These are phyloP conservation scores for Leptogaster cylindrica DNA, from an alignment of 2,888 invertebrate genomes.

Conservation along the genomic window DNA sequence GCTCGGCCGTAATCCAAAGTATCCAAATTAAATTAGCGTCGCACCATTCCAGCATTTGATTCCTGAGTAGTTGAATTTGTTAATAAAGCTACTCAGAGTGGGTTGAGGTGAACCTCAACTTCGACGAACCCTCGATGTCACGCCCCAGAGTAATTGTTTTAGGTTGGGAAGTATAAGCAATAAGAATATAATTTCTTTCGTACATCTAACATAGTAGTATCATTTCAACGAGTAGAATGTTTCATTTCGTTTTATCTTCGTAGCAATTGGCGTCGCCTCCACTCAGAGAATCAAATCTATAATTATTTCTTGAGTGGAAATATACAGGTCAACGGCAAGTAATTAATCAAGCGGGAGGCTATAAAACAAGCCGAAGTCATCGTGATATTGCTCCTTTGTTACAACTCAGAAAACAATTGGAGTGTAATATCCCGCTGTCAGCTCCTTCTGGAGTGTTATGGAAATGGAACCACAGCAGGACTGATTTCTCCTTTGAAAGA, in stretches of 20 bases:
- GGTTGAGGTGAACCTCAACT: too few relatives aligned
- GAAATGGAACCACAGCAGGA: constrained; percentile 1
- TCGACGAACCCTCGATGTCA: too few relatives aligned
- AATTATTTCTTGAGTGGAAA: background rate
- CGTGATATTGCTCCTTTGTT: constrained; percentile 9
- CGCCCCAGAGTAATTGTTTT: background rate
- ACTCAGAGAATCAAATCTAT: background rate
- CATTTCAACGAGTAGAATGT: background rate
- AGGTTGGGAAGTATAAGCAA: background rate
- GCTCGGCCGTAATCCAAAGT: background rate
- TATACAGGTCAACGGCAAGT: background rate
- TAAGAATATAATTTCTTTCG: too few relatives aligned
- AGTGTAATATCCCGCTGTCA: constrained; percentile 4
- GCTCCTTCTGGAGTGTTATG: background rate
- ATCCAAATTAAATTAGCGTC: background rate
- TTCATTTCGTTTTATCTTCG: background rate
- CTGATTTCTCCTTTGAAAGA: background rate
- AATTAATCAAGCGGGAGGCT: constrained; percentile 8
- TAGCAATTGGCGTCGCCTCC: background rate
- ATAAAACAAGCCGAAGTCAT: background rate
- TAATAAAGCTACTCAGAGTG: background rate
- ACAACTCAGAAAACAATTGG: background rate
- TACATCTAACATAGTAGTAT: background rate
- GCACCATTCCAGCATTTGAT: background rate
- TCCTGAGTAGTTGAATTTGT: background rate